Base-by-base conservation (phyloP, 2,888 invertebrate genomes). In the Entomobrya proxima region DNA sequence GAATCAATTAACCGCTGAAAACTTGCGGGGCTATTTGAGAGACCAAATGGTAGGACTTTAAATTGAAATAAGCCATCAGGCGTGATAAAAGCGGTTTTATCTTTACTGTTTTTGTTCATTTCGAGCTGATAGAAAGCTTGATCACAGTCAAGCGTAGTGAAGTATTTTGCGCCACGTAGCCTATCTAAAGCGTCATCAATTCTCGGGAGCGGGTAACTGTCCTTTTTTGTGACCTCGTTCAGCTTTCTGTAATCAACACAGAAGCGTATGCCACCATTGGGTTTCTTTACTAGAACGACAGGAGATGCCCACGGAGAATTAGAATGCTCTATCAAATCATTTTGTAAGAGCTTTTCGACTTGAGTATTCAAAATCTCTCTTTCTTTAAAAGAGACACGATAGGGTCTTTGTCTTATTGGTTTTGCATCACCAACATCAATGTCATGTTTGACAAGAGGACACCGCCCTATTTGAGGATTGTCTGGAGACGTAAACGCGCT, bases 161-260 rank as follows among this genome's bases (percentile, higher is more conserved):
- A 55, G n/a, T 55, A 18, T 55, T 9, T 55, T 15, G 55, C 55
- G 85, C n/a, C n/a, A n/a, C n/a, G n/a, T n/a, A n/a, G n/a, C n/a
- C n/a, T n/a, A n/a, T n/a, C n/a, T n/a, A n/a, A 37, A 24, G 67
- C n/a, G 21, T 87, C 87, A 47, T 87, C 87, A 7, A 69, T 80
- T 6, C 84, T 18, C 0, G 80, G 61, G 2, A 85, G 21, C 0
- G 87, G 87, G 24, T 86, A 83, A 0, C 61, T 75, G 32, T 30
- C 44, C 24, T 44, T 21, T 7, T 52, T 37, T 13, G 78, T 74
- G 7, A 78, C 61, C 37, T 69, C n/a, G n/a, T n/a, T n/a, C n/a
- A n/a, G n/a, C n/a, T n/a, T n/a, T n/a, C n/a, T n/a, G n/a, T n/a
- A n/a, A n/a, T n/a, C n/a, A n/a, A n/a, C n/a, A n/a, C n/a, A n/a